Conservation (phyloP, 2,888 invertebrate species). For the Sabellastarte sp. region DNA sequence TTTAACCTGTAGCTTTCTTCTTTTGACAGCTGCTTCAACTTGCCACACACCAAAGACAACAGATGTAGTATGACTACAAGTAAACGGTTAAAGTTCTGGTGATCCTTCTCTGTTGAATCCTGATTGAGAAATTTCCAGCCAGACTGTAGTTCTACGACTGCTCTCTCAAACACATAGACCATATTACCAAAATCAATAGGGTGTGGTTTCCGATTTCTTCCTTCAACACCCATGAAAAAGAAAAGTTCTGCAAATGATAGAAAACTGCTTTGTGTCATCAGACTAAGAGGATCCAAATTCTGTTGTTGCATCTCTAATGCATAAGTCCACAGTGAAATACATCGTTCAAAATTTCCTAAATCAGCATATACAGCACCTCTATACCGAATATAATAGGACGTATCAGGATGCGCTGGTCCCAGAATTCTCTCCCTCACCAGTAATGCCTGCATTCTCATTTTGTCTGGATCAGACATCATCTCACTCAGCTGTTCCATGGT, state of each 20-base stretch:
- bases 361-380: conserved; percentile 92
- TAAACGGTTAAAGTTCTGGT: conserved; percentile 78
- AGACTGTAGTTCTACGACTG: conserved; percentile 65
- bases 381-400: conserved; percentile 93
- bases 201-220: conserved; percentile 64
- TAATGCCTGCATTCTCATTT: conserved; percentile 86
- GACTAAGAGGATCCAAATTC: conserved; percentile 87
- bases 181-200: conserved; percentile 81
- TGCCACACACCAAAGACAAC: conserved; percentile 45
- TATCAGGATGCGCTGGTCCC: conserved; percentile 90
- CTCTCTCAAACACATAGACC: conserved; percentile 78
- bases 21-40: conserved; percentile 1
- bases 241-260: conserved; percentile 89
- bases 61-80: conserved; percentile 80
- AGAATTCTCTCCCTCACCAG: conserved; percentile 89
- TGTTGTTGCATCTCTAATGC: conserved; percentile 94
- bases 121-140: conserved; percentile 57
- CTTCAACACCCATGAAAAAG: conserved; percentile 83
- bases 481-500: conserved; percentile 79
- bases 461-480: conserved; percentile 87
- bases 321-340: conserved; percentile 94
- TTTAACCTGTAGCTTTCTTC: conserved; percentile 65
- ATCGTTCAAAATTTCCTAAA: conserved; percentile 78
- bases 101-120: conserved; percentile 64
- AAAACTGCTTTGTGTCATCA: conserved; percentile 91